Base-by-base conservation (phyloP, 2,113 vertebrate genomes). In the Microcebus lehilahytsara region DNA sequence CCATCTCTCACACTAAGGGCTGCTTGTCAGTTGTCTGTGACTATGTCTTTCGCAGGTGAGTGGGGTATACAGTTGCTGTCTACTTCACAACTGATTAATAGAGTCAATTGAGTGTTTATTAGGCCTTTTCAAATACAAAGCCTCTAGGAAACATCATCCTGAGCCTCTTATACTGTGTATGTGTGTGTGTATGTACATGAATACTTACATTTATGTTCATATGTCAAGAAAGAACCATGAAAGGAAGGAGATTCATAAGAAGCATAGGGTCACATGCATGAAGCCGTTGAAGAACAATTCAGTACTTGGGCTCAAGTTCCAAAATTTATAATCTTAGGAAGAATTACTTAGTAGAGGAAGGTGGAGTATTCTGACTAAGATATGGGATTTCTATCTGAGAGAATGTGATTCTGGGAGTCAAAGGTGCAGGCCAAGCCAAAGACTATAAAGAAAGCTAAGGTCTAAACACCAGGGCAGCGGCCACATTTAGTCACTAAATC, bases 71-170 rank as follows among this genome's bases (percentile, higher is more conserved):
- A 83, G 42, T 83, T 85, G 16, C 51, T 64, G 2, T 72, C 62
- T 69, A 62, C 40, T 32, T 93, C 78, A 83, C 42, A 89, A 40
- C 75, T 89, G 83, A 92, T 86, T 58, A 86, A 58, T 78, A 89
- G 49, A 91, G 83, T 77, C 74, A 79, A 37, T 75, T 72, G 23
- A 53, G 14, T 91, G 89, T 87, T 93, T 71, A 64, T 53, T 62
- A 94, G 83, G 22, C 23, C 17, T 46, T 83, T 81, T 79, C 42
- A 77, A 67, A 32, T 89, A 67, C 22, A 58, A 17, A 83, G 25
- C 27, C 42, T 86, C 34, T 85, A n/a, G 42, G 51, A 79, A 92
- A 20, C 23, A 34, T 25, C 22, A 49, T 81, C 19, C 67, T 78
- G 42, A 80, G 80, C 37, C 56, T 84, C 74, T 89, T 30, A 71